Evolutionary conservation across 2,888 invertebrate species (phyloP).

Genomic region (Philopedon plagiatum): DNA sequence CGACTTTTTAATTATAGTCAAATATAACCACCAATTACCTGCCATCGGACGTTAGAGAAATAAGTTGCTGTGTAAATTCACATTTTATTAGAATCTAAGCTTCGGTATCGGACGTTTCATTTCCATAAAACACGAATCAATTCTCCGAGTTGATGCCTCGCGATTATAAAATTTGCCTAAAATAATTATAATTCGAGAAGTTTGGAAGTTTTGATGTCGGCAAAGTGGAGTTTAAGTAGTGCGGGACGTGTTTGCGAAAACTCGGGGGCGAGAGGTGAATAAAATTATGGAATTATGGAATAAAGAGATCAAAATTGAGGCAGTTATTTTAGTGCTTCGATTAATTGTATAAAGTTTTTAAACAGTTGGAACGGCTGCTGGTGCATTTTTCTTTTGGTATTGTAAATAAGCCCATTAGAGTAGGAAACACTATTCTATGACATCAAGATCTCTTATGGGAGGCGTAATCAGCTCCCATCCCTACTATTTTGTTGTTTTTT

Average conservation of each 20-base stretch:
- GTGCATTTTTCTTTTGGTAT: too few species aligned
- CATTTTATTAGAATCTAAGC: slow-evolving; percentile 36
- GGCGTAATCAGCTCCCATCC: too few species aligned
- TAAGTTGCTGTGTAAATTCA: slow-evolving; percentile 23
- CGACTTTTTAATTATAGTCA: slow-evolving; percentile 28
- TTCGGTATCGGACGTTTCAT: slow-evolving; percentile 22
- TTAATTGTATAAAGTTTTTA: too few species aligned
- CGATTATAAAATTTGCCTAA: slow-evolving; percentile 49
- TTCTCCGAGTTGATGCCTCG: slow-evolving; percentile 34
- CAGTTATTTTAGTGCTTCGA: too few species aligned
- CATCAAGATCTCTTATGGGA: too few species aligned
- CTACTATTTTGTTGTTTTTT: too few species aligned
- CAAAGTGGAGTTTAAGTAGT: slow-evolving; percentile 49
- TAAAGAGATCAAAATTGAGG: not conserved
- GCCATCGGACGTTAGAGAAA: slow-evolving; percentile 14
- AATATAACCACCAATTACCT: slow-evolving; percentile 29
- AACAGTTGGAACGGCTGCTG: too few species aligned
- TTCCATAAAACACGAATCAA: slow-evolving; percentile 48
- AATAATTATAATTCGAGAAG: slow-evolving; percentile 47
- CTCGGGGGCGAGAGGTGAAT: slow-evolving; percentile 31
- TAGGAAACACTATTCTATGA: too few species aligned
- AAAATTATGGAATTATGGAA: slow-evolving; percentile 18
- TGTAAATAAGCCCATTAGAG: too few species aligned
- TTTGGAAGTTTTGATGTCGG: slow-evolving; percentile 38
- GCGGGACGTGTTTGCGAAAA: slow-evolving; percentile 30